Evolutionary conservation across 2,888 invertebrate genomes (phyloP).

Genomic region (Eristalis pertinax): DNA sequence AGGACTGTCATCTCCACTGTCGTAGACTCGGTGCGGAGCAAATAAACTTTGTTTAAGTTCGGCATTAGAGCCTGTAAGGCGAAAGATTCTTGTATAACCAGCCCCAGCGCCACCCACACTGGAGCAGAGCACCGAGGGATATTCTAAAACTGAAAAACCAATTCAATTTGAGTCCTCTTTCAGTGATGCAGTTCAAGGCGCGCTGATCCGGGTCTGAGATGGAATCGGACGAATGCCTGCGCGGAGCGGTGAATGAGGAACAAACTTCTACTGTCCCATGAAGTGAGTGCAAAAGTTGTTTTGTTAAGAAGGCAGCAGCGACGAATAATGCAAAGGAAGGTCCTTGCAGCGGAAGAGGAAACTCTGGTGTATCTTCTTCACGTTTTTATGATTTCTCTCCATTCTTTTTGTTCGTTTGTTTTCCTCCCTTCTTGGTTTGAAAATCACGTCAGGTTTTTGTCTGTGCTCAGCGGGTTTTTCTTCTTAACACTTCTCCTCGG

Average conservation of each 20-base stretch:
- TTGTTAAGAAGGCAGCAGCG: conserved; percentile 24
- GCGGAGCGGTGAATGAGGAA: not conserved
- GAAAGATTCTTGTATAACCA: not conserved
- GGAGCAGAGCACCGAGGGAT: not conserved
- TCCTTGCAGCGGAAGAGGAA: conserved; percentile 14
- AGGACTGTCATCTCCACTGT: conserved; percentile 12
- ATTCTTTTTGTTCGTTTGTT: conserved; percentile 21
- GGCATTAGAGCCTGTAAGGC: conserved; percentile 20
- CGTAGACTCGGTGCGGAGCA: conserved; percentile 36
- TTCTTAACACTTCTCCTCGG: conserved; percentile 9
- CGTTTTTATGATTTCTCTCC: conserved; percentile 25
- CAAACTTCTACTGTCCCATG: conserved; percentile 55
- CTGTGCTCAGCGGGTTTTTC: conserved; percentile 30
- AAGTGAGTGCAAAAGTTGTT: conserved; percentile 58
- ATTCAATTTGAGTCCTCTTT: conserved; percentile 61
- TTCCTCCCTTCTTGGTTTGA: conserved; percentile 19
- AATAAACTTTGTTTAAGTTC: conserved; percentile 60
- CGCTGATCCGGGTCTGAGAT: conserved; percentile 1
- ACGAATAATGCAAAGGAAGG: conserved; percentile 32
- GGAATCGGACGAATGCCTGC: too few relatives aligned
- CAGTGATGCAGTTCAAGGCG: conserved; percentile 27
- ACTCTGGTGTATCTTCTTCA: conserved; percentile 30
- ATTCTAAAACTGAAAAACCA: conserved; percentile 58
- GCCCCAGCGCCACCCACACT: not conserved
- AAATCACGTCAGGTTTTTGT: conserved; percentile 67